These are phyloP conservation scores for Cherax quadricarinatus DNA, from an alignment of 1,140 invertebrate genomes.

Conservation along the genomic window DNA sequence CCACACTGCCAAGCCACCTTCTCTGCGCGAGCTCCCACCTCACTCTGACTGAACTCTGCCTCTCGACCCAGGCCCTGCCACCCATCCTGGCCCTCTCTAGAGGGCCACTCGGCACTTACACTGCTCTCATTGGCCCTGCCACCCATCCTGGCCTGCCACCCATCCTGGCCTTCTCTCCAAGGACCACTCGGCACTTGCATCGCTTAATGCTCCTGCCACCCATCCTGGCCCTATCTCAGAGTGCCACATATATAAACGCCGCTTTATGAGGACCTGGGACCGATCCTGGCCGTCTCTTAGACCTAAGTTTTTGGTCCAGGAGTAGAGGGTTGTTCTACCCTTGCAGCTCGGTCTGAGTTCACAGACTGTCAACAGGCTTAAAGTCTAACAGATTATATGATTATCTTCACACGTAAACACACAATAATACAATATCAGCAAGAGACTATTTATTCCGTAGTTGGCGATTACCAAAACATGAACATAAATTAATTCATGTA, in stretches of 20 bases:
- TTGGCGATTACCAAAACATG: no score
- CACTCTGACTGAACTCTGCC: conserved; percentile 51
- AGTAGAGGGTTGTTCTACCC: no score
- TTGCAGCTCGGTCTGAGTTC: no score
- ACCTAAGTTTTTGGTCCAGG: no score
- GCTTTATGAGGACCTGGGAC: not conserved
- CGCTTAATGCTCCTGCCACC: not conserved
- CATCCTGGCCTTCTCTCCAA: conserved; percentile 3
- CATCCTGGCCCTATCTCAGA: not conserved
- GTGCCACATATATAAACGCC: not conserved
- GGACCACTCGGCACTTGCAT: conserved; percentile 1
- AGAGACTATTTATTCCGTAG: no score
- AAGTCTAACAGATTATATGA: no score
- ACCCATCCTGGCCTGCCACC: no score
- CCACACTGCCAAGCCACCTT: conserved; percentile 26
- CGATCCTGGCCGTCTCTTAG: not conserved
- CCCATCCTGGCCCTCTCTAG: conserved; percentile 12
- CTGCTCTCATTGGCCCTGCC: not conserved
- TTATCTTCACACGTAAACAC: no score
- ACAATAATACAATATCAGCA: no score
- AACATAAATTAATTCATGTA: no score
- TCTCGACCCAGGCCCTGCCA: not conserved
- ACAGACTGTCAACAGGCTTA: no score
- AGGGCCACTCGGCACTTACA: not conserved
- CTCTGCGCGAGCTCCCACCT: conserved; percentile 37